These are phyloP conservation scores for Tragelaphus strepsiceros DNA, from an alignment of 2,113 vertebrate species.

Conservation along the genomic window DNA sequence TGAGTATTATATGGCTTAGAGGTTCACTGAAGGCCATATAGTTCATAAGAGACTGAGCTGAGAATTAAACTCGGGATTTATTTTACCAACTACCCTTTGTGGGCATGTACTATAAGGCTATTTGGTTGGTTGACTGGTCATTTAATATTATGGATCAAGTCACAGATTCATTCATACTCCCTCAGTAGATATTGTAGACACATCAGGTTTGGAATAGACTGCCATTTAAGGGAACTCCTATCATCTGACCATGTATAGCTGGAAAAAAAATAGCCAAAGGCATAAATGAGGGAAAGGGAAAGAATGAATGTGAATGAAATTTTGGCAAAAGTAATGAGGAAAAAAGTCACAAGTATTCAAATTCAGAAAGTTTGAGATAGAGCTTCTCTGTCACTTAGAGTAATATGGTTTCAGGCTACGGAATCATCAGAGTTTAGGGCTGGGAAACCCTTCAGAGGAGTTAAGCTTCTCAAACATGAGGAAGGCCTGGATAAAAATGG, in stretches of 20 bases:
- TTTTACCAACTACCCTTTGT: not conserved
- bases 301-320: not conserved
- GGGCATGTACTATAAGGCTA: not conserved
- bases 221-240: not conserved
- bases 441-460: not conserved
- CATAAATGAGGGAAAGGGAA: not conserved
- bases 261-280: not conserved
- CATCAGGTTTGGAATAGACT: not conserved
- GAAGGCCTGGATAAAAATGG: not conserved
- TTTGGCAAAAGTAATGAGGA: not conserved
- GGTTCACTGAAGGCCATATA: not conserved
- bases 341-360: not conserved
- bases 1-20: not conserved
- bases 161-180: not conserved
- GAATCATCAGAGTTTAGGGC: not conserved
- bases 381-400: not conserved
- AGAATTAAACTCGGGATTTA: not conserved
- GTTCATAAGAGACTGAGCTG: not conserved
- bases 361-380: not conserved
- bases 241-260: not conserved
- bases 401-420: not conserved
- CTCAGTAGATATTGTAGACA: not conserved
- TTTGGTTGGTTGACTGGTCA: not conserved
- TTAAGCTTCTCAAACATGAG: not conserved
- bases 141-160: not conserved